Evolutionary conservation across 1,140 invertebrate species (phyloP), one percentile per base, ranked within the genome.

Genomic region (Hyposmocoma kahamanoa): DNA sequence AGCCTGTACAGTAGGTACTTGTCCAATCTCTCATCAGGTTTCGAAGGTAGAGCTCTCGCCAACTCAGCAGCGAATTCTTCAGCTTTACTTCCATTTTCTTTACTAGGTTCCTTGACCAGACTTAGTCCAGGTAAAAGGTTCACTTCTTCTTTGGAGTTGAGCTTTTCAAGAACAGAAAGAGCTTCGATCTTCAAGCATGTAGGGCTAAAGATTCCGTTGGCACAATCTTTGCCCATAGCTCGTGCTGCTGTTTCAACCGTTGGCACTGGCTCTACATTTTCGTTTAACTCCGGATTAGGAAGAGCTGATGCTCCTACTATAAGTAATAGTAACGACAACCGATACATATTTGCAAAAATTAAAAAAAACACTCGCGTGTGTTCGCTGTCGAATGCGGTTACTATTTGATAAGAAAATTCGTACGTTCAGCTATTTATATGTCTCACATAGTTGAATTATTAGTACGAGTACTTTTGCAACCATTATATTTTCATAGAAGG

Each of bases 131-230:
- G 92, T 5, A 94, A 58, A 0, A 95, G 85, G 46, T 88, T 88
- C 18, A 91, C 79, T 59, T 91, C 87, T 22, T 91, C 87, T 38
- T 90, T 89, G 39, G 90, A 87, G 20, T 90, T 91, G 2, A 95
- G 67, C 55, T 90, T 91, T 59, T 95, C 93, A 21, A 95, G 87
- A 62, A 94, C 89, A 1, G 91, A 90, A 9, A 94, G 91, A n/a
- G 94, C 90, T 75, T 94, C 93, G 39, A 95, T 84, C 71, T 95
- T 95, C 10, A 95, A 77, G 63, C 94, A 95, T 21, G 92, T 93
- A 5, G 90, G 86, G 76, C 91, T 93, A 59, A 94, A 94, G 0
- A 89, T 87, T 4, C 90, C 90, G 9, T 61, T 72, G 17, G 88
- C 81, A 62, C 94, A 95, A 59, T 93, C 91, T 56, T 89, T 90